Evolutionary conservation across 2,113 vertebrate species (phyloP).

Genomic region (Alouatta palliata): DNA sequence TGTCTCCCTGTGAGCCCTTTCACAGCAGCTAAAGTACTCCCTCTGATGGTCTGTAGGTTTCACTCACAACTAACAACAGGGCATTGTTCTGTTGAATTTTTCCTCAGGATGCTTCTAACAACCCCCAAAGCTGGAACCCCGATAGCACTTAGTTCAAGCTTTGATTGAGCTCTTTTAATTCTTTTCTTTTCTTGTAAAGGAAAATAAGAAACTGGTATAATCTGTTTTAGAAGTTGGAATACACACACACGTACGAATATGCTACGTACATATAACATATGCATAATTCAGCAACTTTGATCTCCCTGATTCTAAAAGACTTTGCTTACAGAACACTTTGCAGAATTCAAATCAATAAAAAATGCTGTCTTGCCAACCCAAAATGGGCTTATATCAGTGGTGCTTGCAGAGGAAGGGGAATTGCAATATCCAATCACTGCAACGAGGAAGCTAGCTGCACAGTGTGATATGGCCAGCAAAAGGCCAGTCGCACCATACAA

Average conservation of each 20-base stretch:
- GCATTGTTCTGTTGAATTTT: constrained; percentile 66
- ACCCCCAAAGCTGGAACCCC: constrained; percentile 34
- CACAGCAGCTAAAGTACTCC: constrained; percentile 74
- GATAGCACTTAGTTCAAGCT: constrained; percentile 52
- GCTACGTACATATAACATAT: neutral
- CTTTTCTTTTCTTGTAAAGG: neutral
- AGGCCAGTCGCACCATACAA: neutral
- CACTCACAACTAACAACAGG: constrained; percentile 65
- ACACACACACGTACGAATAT: constrained; percentile 33
- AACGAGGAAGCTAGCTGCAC: neutral
- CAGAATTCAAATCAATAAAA: constrained; percentile 59
- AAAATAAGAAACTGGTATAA: neutral
- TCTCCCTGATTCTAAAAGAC: constrained; percentile 21
- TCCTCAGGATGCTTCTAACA: constrained; percentile 42
- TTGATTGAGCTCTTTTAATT: constrained; percentile 54
- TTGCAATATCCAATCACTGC: neutral
- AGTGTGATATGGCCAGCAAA: neutral
- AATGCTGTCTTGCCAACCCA: neutral
- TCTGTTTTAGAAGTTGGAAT: constrained; percentile 26
- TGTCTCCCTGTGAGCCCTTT: constrained; percentile 66
- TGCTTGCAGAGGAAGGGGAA: neutral
- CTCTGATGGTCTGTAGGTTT: constrained; percentile 74
- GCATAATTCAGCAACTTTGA: constrained; percentile 51
- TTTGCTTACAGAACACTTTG: constrained; percentile 49
- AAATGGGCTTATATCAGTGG: neutral